Evolutionary conservation across 2,113 vertebrate species (phyloP).

Genomic region (Scophthalmus maximus): DNA sequence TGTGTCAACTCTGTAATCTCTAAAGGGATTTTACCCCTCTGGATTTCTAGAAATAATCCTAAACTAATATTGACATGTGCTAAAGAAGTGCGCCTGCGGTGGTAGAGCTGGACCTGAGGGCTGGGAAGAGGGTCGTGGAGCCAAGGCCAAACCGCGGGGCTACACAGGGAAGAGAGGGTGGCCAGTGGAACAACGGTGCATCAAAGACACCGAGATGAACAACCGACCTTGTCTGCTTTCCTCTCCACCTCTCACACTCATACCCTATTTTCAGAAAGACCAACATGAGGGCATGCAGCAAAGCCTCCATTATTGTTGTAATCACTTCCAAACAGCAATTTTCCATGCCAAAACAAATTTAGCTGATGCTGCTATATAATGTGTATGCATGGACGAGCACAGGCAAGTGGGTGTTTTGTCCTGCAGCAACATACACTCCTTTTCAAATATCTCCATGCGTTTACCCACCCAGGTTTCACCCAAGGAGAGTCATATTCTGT

Average conservation of each 20-base stretch:
- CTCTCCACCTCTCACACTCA: slow-evolving; percentile 49
- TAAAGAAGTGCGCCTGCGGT: slow-evolving; percentile 82
- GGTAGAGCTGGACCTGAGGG: slow-evolving; percentile 51
- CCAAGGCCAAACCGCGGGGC: slow-evolving; percentile 68
- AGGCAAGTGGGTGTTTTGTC: slow-evolving; percentile 9
- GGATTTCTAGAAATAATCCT: slow-evolving; percentile 81
- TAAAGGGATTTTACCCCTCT: slow-evolving; percentile 69
- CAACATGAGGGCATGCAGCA: slow-evolving; percentile 65
- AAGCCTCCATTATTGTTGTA: slow-evolving; percentile 66
- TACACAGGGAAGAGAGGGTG: slow-evolving; percentile 64
- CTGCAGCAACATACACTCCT: slow-evolving; percentile 4
- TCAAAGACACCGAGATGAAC: slow-evolving; percentile 73
- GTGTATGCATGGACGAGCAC: slow-evolving; percentile 16
- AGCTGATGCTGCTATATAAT: slow-evolving; percentile 10
- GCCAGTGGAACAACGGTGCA: slow-evolving; percentile 69
- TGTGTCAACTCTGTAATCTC: slow-evolving; percentile 75
- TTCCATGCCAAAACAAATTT: slow-evolving; percentile 54
- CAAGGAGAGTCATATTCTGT: slow-evolving; percentile 22
- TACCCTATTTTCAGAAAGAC: slow-evolving; percentile 72
- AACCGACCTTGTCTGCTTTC: slow-evolving; percentile 50
- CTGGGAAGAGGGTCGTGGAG: slow-evolving; percentile 71
- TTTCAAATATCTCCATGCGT: slow-evolving; percentile 45
- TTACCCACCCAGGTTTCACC: slow-evolving; percentile 40
- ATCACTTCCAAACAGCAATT: slow-evolving; percentile 66
- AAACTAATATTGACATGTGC: slow-evolving; percentile 83